Percentiles rank a stretch among this genome's conserved stretches.
phyloP scores from a whole-genome alignment of 2,888 invertebrate species.

The Lucinisca nassula region DNA sequence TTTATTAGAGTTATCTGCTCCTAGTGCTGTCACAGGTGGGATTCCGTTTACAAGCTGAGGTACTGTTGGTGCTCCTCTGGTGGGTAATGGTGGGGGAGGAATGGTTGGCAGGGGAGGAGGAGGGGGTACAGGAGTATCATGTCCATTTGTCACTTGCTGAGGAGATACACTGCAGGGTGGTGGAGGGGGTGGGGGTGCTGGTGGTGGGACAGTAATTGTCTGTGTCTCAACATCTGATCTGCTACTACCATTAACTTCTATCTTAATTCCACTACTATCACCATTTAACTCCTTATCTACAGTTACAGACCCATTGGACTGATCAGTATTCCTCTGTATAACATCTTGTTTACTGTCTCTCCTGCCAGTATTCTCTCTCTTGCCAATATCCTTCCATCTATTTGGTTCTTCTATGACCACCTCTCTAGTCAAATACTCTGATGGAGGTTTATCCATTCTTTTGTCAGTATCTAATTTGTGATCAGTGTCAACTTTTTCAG shows the following conservation, averaged over 20 bases:
- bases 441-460: not conserved
- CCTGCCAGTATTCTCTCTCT: not conserved
- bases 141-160: not conserved
- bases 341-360: not conserved
- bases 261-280: not conserved
- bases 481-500: not conserved
- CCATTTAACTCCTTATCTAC: not conserved
- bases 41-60: constrained; percentile 24
- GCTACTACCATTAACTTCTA: not conserved
- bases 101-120: constrained; percentile 60
- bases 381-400: too few species aligned
- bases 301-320: not conserved
- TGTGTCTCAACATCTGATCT: not conserved
- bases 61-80: constrained; percentile 8
- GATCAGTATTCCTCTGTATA: not conserved
- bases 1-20: not conserved
- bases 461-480: not conserved
- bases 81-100: constrained; percentile 31
- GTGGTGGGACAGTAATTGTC: not conserved
- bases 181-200: not conserved
- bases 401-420: not conserved
- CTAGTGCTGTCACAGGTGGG: not conserved
- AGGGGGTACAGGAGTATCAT: constrained; percentile 28
- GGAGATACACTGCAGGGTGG: not conserved
- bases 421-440: not conserved